These are phyloP conservation scores for Gymnothorax javanicus DNA, from an alignment of 2,797 vertebrate genomes.

Conservation along the genomic window DNA sequence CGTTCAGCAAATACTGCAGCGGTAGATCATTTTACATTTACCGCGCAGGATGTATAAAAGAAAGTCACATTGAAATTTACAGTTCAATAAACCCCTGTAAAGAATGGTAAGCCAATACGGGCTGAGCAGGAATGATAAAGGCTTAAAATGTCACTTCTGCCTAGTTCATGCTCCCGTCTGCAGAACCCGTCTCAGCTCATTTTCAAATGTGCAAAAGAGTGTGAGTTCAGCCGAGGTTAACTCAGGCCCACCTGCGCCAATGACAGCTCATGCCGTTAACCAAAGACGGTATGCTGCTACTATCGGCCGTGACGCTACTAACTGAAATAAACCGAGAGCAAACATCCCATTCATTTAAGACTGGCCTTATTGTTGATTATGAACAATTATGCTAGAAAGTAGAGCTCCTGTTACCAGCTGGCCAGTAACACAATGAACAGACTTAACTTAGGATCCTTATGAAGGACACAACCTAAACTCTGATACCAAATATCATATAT, in stretches of 20 bases:
- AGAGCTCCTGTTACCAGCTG: too few relatives aligned
- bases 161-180: too few relatives aligned
- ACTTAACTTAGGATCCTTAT: too few relatives aligned
- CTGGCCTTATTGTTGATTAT: too few relatives aligned
- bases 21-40: background rate
- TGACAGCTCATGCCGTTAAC: background rate
- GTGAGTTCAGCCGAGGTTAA: background rate
- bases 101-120: background rate
- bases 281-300: too few relatives aligned
- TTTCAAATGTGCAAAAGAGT: background rate
- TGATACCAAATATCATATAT: too few relatives aligned
- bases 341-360: too few relatives aligned
- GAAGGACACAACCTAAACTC: too few relatives aligned
- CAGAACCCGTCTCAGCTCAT: background rate
- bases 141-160: background rate
- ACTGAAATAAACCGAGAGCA: too few relatives aligned
- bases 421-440: too few relatives aligned
- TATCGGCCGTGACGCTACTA: too few relatives aligned
- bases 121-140: background rate
- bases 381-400: too few relatives aligned
- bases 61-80: background rate
- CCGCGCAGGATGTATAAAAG: background rate
- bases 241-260: background rate
- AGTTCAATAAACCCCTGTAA: background rate
- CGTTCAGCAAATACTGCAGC: background rate